Conservation (phyloP, 1,140 invertebrate genomes). For the Drosophila pallidifrons region DNA sequence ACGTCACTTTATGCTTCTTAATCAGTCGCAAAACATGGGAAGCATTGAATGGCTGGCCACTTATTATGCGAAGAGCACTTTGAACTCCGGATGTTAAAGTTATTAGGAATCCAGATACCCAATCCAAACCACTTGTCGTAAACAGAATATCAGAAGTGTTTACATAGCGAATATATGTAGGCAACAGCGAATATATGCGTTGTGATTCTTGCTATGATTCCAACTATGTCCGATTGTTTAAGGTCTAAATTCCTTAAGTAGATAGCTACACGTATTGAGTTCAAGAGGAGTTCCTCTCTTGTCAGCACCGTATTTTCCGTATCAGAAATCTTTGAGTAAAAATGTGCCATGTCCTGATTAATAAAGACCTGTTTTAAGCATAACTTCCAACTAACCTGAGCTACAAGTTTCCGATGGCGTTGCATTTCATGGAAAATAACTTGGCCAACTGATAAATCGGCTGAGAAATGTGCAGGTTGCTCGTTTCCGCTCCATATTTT, state of each 20-base stretch:
- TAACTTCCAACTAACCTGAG: too few species aligned
- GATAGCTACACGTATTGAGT: not conserved
- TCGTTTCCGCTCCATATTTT: too few species aligned
- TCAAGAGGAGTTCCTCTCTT: not conserved
- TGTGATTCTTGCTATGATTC: constrained; percentile 7
- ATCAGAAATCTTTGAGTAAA: not conserved
- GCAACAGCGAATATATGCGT: constrained; percentile 6
- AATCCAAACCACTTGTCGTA: not conserved
- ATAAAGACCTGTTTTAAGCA: too few species aligned
- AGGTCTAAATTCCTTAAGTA: constrained; percentile 5
- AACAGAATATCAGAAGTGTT: not conserved
- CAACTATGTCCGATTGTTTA: constrained; percentile 1
- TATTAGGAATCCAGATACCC: not conserved
- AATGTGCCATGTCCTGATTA: too few species aligned
- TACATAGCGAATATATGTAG: not conserved
- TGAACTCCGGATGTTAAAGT: not conserved
- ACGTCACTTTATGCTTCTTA: constrained; percentile 3
- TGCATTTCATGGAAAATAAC: too few species aligned
- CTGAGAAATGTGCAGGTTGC: too few species aligned
- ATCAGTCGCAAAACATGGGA: not conserved
- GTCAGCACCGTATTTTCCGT: not conserved
- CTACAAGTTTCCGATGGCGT: too few species aligned
- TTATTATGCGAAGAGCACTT: constrained; percentile 2
- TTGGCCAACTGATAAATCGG: too few species aligned
- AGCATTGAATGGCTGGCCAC: not conserved